A percentile compares a stretch with the other conserved stretches of the same genome.
These are phyloP conservation scores for Xyliphius kryptos DNA, from an alignment of 2,113 vertebrate species.

Conservation along the genomic window DNA sequence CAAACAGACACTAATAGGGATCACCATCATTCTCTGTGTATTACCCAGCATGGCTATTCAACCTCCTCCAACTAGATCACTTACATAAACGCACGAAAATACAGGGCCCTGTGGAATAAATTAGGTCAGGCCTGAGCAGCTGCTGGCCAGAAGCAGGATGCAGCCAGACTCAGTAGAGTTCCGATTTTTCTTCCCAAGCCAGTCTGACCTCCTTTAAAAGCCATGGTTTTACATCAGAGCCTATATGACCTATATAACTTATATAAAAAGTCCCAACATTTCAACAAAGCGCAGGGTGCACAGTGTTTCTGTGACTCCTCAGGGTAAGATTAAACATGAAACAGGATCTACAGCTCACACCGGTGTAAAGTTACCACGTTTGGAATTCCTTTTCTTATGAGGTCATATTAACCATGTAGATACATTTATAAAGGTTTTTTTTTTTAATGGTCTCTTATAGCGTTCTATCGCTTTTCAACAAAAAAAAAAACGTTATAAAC, in stretches of 20 bases:
- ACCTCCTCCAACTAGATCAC: background rate
- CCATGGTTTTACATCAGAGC: background rate
- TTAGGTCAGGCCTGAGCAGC: slow-evolving; percentile 25
- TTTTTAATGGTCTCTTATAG: no score
- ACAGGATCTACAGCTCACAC: background rate
- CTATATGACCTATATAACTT: background rate
- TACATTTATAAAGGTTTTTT: no score
- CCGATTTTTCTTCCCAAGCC: background rate
- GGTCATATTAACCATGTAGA: no score
- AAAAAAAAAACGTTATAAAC: no score
- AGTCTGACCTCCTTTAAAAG: slow-evolving; percentile 11
- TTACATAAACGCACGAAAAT: slow-evolving; percentile 30
- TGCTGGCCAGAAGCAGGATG: background rate
- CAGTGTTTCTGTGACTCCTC: background rate
- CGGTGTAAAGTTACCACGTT: no score
- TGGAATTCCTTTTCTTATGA: no score
- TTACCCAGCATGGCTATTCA: background rate
- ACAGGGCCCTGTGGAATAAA: slow-evolving; percentile 14
- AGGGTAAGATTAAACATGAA: background rate
- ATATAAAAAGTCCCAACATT: slow-evolving; percentile 1
- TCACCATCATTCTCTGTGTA: background rate
- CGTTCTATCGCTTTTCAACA: no score
- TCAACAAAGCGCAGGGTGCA: background rate
- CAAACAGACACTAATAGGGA: no score
- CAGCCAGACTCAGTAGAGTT: background rate